A percentile compares a stretch with the other conserved stretches of the same genome.
phyloP scores from a whole-genome alignment of 2,888 invertebrate species.

The Biston stratarius region DNA sequence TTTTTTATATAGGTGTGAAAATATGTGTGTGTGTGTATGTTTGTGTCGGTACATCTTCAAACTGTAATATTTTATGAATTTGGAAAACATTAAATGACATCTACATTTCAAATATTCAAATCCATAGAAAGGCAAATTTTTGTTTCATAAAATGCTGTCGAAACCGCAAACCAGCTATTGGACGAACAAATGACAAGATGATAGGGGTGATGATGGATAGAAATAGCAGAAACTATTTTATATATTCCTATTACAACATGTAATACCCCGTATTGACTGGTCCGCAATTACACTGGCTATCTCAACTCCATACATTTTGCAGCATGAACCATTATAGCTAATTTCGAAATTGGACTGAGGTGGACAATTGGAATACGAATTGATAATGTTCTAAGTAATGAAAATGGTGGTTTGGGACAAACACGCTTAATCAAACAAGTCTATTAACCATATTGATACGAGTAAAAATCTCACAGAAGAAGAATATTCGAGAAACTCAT shows the following conservation, averaged over 20 bases:
- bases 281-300: conserved; percentile 57
- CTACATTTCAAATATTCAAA: too few relatives aligned
- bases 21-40: too few relatives aligned
- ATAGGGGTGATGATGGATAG: neutral
- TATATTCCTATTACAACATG: conserved; percentile 44
- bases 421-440: too few relatives aligned
- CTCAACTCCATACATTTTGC: conserved; percentile 64
- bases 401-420: neutral
- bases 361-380: conserved; percentile 39
- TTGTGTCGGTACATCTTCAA: too few relatives aligned
- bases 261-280: conserved; percentile 47
- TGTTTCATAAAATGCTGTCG: too few relatives aligned
- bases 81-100: too few relatives aligned
- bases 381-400: conserved; percentile 39
- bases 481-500: too few relatives aligned
- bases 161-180: too few relatives aligned
- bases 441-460: too few relatives aligned
- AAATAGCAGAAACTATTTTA: neutral
- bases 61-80: too few relatives aligned
- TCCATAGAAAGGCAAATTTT: too few relatives aligned
- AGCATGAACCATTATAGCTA: conserved; percentile 57
- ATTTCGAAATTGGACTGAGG: conserved; percentile 52
- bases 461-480: neutral
- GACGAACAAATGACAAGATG: neutral
- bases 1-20: too few relatives aligned